phyloP scores from a whole-genome alignment of 2,113 vertebrate genomes.

The Riparia riparia region DNA sequence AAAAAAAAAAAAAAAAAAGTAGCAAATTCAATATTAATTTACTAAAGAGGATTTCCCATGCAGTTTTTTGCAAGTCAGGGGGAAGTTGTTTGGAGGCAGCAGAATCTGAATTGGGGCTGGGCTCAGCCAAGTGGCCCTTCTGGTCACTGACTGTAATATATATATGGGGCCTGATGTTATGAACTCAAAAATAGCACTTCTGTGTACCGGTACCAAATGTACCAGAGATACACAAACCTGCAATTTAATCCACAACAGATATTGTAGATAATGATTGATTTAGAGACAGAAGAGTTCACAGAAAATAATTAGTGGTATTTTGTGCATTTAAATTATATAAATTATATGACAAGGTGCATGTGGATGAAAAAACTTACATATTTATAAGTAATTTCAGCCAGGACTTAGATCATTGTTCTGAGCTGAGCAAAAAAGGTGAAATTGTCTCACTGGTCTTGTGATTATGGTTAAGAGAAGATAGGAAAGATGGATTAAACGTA shows the following conservation, averaged over 20 bases:
- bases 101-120: background rate
- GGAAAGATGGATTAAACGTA: background rate
- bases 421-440: background rate
- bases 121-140: background rate
- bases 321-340: background rate
- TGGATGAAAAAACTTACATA: background rate
- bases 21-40: background rate
- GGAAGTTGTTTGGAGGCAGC: background rate
- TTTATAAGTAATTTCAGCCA: background rate
- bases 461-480: background rate
- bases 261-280: rapidly evolving
- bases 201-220: background rate
- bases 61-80: background rate
- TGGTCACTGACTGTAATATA: background rate
- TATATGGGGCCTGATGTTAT: background rate
- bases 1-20: background rate
- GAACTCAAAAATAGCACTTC: background rate
- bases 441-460: background rate
- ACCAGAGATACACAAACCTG: background rate
- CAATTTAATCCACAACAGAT: background rate
- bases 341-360: background rate
- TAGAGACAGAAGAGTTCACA: background rate
- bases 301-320: background rate
- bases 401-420: background rate
- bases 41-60: background rate